phyloP scores from a whole-genome alignment of 92 coral and sea anemone species.

The Phymanthus crucifer region DNA sequence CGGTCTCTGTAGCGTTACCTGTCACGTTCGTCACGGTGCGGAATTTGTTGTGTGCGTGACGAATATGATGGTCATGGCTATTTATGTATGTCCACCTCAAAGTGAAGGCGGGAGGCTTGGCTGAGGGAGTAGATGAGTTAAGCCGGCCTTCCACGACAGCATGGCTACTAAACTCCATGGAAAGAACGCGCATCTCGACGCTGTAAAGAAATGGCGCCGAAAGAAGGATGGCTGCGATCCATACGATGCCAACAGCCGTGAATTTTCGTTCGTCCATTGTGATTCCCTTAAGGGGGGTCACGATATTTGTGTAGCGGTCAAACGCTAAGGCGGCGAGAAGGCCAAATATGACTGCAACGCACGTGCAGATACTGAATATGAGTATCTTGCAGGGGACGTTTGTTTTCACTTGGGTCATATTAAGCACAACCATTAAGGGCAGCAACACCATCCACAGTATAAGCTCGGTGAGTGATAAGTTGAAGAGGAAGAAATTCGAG shows the following conservation, averaged over 20 bases:
- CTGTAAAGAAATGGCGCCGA: slow-evolving; percentile 50
- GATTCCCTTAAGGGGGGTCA: slow-evolving; percentile 32
- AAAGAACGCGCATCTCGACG: slow-evolving; percentile 15
- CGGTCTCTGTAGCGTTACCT: not conserved
- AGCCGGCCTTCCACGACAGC: not conserved
- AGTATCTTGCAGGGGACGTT: slow-evolving; percentile 34
- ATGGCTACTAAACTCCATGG: slow-evolving; percentile 18
- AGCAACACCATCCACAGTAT: slow-evolving; percentile 28
- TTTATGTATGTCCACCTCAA: not conserved
- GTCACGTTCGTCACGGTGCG: not conserved
- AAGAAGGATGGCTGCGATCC: slow-evolving; percentile 22
- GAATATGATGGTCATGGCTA: not conserved
- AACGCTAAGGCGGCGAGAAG: slow-evolving; percentile 38
- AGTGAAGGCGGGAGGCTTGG: not conserved
- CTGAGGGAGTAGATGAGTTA: not conserved
- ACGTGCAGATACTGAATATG: slow-evolving; percentile 29
- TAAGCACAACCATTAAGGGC: slow-evolving; percentile 15
- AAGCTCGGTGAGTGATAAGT: slow-evolving; percentile 40
- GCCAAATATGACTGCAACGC: slow-evolving; percentile 40
- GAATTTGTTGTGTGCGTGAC: not conserved
- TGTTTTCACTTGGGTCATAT: slow-evolving; percentile 17
- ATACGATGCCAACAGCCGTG: slow-evolving; percentile 14
- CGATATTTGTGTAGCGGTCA: slow-evolving; percentile 41
- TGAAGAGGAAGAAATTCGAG: slow-evolving; percentile 37
- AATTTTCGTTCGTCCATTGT: slow-evolving; percentile 26